phyloP scores from a whole-genome alignment of 1,140 invertebrate genomes.

The Dendroctonus valens region DNA sequence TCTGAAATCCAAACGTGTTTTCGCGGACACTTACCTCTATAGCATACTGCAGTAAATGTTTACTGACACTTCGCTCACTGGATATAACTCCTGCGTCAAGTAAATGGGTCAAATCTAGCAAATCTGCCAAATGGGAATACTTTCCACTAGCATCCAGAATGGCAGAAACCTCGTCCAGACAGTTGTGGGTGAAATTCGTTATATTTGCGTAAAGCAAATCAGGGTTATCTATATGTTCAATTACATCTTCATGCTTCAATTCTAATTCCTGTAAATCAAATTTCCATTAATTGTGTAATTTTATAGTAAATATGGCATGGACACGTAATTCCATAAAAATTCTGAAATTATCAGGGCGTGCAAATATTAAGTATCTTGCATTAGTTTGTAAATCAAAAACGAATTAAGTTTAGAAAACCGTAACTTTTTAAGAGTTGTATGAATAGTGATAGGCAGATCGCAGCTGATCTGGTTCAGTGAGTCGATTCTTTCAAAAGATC shows the following conservation, averaged over 20 bases:
- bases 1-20: neutral
- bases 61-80: slow-evolving; percentile 33
- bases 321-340: neutral
- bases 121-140: slow-evolving; percentile 39
- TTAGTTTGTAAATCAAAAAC: too few relatives aligned
- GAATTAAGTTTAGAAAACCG: too few relatives aligned
- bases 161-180: slow-evolving; percentile 38
- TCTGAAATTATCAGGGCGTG: too few relatives aligned
- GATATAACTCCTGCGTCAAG: slow-evolving; percentile 33
- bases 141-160: slow-evolving; percentile 40
- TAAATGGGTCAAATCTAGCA: slow-evolving; percentile 42
- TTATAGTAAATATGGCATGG: neutral
- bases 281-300: neutral
- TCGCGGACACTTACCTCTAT: slow-evolving; percentile 38
- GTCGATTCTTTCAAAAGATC: too few relatives aligned
- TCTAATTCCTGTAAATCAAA: slow-evolving; percentile 33
- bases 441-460: too few relatives aligned
- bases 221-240: slow-evolving; percentile 31
- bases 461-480: too few relatives aligned
- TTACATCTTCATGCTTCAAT: slow-evolving; percentile 29
- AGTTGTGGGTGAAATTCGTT: slow-evolving; percentile 32
- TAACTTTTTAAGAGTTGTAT: too few relatives aligned
- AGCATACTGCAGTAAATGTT: slow-evolving; percentile 36
- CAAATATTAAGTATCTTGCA: too few relatives aligned
- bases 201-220: slow-evolving; percentile 33